Conservation (phyloP, 2,113 vertebrate genomes). For the Oncorhynchus keta region DNA sequence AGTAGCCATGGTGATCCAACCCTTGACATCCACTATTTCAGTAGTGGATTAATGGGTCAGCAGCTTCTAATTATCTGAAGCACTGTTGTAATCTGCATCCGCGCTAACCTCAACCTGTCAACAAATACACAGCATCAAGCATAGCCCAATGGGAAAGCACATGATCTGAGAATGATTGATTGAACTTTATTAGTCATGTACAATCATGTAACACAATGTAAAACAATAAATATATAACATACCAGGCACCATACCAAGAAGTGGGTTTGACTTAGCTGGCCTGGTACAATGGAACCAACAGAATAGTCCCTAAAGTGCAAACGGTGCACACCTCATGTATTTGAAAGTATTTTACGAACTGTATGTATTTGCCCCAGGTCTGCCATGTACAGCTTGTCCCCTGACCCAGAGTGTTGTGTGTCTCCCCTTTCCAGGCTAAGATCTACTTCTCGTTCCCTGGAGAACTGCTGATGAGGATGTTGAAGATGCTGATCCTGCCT, state of each 20-base stretch:
- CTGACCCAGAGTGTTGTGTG: background rate
- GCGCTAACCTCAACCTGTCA: too few relatives aligned
- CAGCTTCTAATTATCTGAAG: background rate
- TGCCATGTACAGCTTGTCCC: background rate
- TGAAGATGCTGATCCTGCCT: constrained; percentile 89
- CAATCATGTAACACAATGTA: background rate
- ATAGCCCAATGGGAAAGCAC: background rate
- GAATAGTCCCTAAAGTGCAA: background rate
- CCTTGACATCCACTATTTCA: background rate
- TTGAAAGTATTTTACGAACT: background rate
- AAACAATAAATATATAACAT: background rate
- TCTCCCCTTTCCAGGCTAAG: constrained; percentile 73
- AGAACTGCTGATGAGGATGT: constrained; percentile 88
- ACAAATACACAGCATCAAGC: background rate
- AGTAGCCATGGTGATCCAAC: background rate
- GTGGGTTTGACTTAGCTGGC: background rate
- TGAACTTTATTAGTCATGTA: background rate
- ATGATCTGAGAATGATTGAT: background rate
- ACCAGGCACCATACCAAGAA: background rate
- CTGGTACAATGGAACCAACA: background rate
- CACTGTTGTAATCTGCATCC: background rate
- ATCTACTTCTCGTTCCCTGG: constrained; percentile 88
- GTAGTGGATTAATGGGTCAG: background rate
- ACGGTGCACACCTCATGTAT: background rate
- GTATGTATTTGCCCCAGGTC: background rate